Evolutionary conservation across 2,113 vertebrate species (phyloP).

Genomic region (Scomber colias): DNA sequence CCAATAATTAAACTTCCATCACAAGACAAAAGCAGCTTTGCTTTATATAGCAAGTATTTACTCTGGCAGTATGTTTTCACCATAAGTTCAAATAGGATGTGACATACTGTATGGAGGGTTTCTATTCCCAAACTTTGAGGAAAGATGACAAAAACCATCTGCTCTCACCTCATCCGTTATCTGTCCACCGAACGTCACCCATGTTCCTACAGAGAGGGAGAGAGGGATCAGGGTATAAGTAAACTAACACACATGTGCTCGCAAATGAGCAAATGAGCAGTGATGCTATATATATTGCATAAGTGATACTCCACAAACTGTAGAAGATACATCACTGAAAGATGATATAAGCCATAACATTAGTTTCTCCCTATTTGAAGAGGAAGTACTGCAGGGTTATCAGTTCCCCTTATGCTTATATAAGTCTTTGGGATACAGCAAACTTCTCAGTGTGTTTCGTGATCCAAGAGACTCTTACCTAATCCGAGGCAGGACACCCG

Average conservation of each 20-base stretch:
- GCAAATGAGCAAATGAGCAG: slow-evolving; percentile 7
- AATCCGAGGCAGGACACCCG: slow-evolving; percentile 98
- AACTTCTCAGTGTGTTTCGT: slow-evolving; percentile 21
- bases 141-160: slow-evolving; percentile 68
- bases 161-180: slow-evolving; percentile 96
- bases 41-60: not conserved
- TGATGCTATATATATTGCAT: not conserved
- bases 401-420: not conserved
- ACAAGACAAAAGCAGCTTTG: slow-evolving; percentile 15
- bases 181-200: slow-evolving; percentile 99
- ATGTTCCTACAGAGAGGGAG: slow-evolving; percentile 89
- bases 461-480: slow-evolving; percentile 86
- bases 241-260: slow-evolving; percentile 29
- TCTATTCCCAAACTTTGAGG: slow-evolving; percentile 53
- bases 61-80: slow-evolving; percentile 20
- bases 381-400: slow-evolving; percentile 1
- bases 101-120: slow-evolving; percentile 43
- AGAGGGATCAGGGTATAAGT: slow-evolving; percentile 34
- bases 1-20: slow-evolving; percentile 37
- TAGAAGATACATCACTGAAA: not conserved
- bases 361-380: not conserved
- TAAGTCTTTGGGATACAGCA: slow-evolving; percentile 23
- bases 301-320: not conserved
- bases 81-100: slow-evolving; percentile 52
- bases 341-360: not conserved